Evolutionary conservation across 2,888 invertebrate species (phyloP).

Genomic region (Hemithea aestivaria): DNA sequence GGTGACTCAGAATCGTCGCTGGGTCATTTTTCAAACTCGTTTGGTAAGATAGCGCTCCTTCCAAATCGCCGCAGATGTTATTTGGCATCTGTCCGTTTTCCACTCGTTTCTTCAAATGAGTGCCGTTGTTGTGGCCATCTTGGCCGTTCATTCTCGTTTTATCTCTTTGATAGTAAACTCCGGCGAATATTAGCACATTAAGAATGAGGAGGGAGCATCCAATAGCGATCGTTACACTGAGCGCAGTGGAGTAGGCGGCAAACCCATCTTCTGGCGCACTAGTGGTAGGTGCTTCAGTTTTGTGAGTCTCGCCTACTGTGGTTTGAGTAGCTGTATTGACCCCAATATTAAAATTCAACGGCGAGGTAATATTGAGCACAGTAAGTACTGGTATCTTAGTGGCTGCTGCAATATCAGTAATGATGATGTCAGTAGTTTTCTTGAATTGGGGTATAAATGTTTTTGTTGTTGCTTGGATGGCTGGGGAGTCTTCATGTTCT

Average conservation of each 20-base stretch:
- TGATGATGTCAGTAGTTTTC: constrained; percentile 73
- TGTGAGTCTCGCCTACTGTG: constrained; percentile 54
- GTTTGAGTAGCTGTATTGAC: constrained; percentile 60
- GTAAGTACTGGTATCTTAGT: constrained; percentile 61
- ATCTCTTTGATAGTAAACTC: constrained; percentile 95
- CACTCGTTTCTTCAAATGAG: constrained; percentile 83
- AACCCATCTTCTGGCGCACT: constrained; percentile 90
- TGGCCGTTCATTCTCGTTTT: constrained; percentile 86
- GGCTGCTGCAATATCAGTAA: constrained; percentile 62
- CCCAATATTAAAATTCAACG: constrained; percentile 64
- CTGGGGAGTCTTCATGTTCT: constrained; percentile 83
- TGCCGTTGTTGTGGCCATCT: constrained; percentile 72
- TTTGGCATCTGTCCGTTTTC: constrained; percentile 94
- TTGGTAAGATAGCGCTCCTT: constrained; percentile 75
- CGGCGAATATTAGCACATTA: constrained; percentile 95
- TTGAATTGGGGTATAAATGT: constrained; percentile 78
- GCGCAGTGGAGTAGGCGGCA: constrained; percentile 92
- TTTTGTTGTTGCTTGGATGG: constrained; percentile 73
- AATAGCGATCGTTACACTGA: constrained; percentile 96
- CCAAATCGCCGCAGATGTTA: constrained; percentile 91
- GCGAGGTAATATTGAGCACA: constrained; percentile 64
- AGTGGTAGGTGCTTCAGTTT: constrained; percentile 68
- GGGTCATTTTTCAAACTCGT: constrained; percentile 83
- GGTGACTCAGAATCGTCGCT: constrained; percentile 85
- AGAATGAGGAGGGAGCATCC: constrained; percentile 94